phyloP scores from a whole-genome alignment of 2,113 vertebrate species.

The Malurus elegans region DNA sequence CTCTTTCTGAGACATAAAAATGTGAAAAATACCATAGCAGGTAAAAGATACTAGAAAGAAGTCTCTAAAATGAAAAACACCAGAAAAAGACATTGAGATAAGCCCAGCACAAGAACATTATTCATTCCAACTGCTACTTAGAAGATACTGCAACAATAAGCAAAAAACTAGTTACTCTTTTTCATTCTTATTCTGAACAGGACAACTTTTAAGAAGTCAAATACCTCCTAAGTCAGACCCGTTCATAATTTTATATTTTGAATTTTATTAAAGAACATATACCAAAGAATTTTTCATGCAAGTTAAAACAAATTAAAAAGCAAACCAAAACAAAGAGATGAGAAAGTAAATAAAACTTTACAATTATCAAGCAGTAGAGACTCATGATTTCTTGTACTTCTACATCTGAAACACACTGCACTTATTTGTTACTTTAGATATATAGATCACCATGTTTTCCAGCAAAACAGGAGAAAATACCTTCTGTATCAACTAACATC shows the following conservation, averaged over 20 bases:
- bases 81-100: not conserved
- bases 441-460: not conserved
- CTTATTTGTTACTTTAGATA: not conserved
- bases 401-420: not conserved
- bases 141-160: not conserved
- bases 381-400: not conserved
- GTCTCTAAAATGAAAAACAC: not conserved
- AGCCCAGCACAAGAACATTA: not conserved
- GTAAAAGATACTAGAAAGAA: not conserved
- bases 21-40: not conserved
- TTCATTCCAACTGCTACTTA: not conserved
- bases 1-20: not conserved
- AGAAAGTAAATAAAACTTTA: not conserved
- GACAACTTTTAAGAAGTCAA: not conserved
- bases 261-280: not conserved
- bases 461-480: not conserved
- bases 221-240: not conserved
- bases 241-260: not conserved
- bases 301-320: not conserved
- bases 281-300: not conserved
- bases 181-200: not conserved
- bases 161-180: not conserved
- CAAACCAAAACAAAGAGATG: not conserved
- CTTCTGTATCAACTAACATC: not conserved
- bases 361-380: not conserved